Evolutionary conservation across 2,797 vertebrate genomes (phyloP), one percentile per base, ranked within the genome.

Genomic region (Spinibarbus caldwelli): DNA sequence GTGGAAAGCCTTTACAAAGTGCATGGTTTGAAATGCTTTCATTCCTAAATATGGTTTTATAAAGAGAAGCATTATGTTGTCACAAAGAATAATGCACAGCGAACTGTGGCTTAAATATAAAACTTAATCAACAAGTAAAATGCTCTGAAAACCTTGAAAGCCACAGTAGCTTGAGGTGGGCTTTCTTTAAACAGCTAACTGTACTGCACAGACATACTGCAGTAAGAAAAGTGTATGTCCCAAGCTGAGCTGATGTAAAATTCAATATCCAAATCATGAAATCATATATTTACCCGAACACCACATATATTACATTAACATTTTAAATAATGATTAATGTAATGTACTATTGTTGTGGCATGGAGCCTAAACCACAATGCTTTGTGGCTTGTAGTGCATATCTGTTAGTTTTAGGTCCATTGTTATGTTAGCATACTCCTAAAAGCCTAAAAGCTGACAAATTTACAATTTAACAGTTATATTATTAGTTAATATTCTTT

Each of bases 11-110:
- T 86, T 73, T n/a, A 19, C 64, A 67, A 68, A 52, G 68, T 49
- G 26, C 83, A 80, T 54, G 64, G 75, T 87, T 82, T 89, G 86
- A 87, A 79, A 86, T 62, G 59, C 73, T 78, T 71, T 87, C 36
- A 67, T 85, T 88, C 70, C 83, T 49, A 89, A 78, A 87, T 57
- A 31, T 80, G 71, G 64, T 76, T 68, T 83, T 83, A 78, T 81
- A 85, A 83, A 85, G 70, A 70, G 57, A 29, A 29, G 70, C 80
- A 78, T 86, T 86, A 45, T 62, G 23, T 54, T 67, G 85, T 79
- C 78, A 73, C 31, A 70, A 83, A 79, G 68, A 85, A 82, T 26
- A 84, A 89, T 85, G 78, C 73, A 68, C 52, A 79, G 85, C 6
- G 68, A 57, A 47, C 26, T 57, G 26, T 26, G 29, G 77, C 82